Evolutionary conservation across 2,113 vertebrate genomes (phyloP), one percentile per base, ranked within the genome.

Genomic region (Cranoglanis bouderius): DNA sequence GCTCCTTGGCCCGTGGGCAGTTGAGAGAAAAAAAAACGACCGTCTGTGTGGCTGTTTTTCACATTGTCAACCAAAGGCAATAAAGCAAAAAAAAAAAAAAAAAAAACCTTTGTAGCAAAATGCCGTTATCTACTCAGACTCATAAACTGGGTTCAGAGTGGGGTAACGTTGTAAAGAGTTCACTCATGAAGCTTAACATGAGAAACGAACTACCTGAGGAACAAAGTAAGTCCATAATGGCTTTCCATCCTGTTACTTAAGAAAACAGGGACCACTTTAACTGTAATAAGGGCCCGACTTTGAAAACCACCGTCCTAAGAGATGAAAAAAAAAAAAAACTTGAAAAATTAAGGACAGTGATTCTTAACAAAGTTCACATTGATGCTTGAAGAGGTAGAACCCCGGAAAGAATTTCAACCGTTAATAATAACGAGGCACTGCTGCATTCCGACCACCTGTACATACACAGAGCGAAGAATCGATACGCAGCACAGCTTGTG

Each of bases 1-100:
- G 94, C 92, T 92, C 82, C 88, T 88, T 92, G 75, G 85, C 92
- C 92, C 90, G 92, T 92, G 91, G 89, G 92, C 90, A 88, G 93
- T 91, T 92, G 89, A 89, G 3, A 3, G 13, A n/a, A 18, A 18
- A 75, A 90, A 61, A 90, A 63, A 19, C 0, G 0, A 38, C 32
- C 32, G 4, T 53, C 70, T 80, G 63, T 26, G 74, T 35, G 55
- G 83, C 81, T 84, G 87, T 88, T 84, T 84, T 88, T 88, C 80
- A 32, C 81, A 61, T 84, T 49, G 81, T 61, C 67, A n/a, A 74
- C 38, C 87, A 59, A 75, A 26, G 16, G 26, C 78, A 75, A 84
- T 88, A 88, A 88, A 85, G 67, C 85, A 16, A 88, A 80, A 80
- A 81, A 53, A 75, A 75, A 75, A 51, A 51, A 80, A 80, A 16